Evolutionary conservation across 2,888 invertebrate genomes (phyloP).

Genomic region (Blastobasis lacticolella): DNA sequence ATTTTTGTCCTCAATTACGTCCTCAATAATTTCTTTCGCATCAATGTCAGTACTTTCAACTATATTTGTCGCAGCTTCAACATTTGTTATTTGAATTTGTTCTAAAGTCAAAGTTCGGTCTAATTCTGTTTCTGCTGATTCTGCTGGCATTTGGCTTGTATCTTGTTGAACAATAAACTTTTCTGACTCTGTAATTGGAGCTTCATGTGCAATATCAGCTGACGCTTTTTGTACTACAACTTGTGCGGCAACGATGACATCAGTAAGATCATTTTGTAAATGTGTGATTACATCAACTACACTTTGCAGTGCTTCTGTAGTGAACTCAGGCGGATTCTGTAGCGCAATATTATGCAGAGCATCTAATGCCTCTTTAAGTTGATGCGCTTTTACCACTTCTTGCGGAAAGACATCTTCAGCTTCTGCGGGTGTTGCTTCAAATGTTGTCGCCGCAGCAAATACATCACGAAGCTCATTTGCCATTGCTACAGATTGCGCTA

Average conservation of each 20-base stretch:
- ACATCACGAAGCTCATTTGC: slow-evolving; percentile 32
- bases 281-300: neutral
- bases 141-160: too few species aligned
- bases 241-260: neutral
- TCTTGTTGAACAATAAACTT: too few species aligned
- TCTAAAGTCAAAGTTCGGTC: too few species aligned
- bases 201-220: too few species aligned
- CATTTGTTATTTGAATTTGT: too few species aligned
- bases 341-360: neutral
- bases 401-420: neutral
- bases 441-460: slow-evolving; percentile 16
- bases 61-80: too few species aligned
- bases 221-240: neutral
- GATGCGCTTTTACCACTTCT: neutral
- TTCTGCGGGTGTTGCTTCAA: neutral
- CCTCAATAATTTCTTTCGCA: too few species aligned
- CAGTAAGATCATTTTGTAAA: slow-evolving; percentile 3
- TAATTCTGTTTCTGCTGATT: too few species aligned
- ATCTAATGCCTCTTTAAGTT: slow-evolving; percentile 3
- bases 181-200: too few species aligned
- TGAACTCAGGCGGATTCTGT: neutral
- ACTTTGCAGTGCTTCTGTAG: neutral
- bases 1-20: too few species aligned
- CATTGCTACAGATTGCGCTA: slow-evolving; percentile 25
- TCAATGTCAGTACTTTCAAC: too few species aligned